Conservation (phyloP, 2,888 invertebrate genomes). For the Agonum fuliginosum region DNA sequence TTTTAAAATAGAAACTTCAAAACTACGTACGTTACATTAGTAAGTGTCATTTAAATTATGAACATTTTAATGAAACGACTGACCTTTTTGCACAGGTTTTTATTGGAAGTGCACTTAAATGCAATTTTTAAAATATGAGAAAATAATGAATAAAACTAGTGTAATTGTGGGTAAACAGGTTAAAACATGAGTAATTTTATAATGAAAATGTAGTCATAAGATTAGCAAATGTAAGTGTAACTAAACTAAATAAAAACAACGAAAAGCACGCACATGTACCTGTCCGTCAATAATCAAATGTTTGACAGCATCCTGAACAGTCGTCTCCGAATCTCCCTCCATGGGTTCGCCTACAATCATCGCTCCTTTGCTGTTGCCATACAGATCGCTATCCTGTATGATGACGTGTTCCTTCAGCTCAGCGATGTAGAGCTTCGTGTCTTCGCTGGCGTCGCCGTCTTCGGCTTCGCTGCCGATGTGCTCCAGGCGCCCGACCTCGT, state of each 20-base stretch:
- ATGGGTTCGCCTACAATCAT: conserved; percentile 63
- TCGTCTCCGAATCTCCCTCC: conserved; percentile 64
- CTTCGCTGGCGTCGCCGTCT: conserved; percentile 66
- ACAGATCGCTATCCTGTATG: conserved; percentile 71
- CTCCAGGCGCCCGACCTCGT: conserved; percentile 61
- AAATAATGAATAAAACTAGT: too few relatives aligned
- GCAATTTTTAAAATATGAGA: too few relatives aligned
- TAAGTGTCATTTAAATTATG: too few relatives aligned
- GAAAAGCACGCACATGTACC: conserved; percentile 61
- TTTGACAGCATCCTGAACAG: conserved; percentile 66
- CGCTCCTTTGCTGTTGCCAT: conserved; percentile 63
- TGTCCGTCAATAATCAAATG: conserved; percentile 71
- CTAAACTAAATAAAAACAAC: neutral
- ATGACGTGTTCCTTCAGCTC: conserved; percentile 75
- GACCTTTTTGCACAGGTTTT: too few relatives aligned
- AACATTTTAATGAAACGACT: too few relatives aligned
- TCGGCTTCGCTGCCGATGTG: conserved; percentile 63
- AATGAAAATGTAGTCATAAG: too few relatives aligned
- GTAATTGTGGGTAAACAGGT: too few relatives aligned
- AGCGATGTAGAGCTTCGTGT: conserved; percentile 74
- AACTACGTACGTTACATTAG: too few relatives aligned
- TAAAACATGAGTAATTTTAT: too few relatives aligned
- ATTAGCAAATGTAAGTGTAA: neutral
- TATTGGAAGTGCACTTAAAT: too few relatives aligned
- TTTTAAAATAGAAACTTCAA: neutral